Base-by-base conservation (phyloP, 2,888 invertebrate species). In the Drosophila percnosoma region DNA sequence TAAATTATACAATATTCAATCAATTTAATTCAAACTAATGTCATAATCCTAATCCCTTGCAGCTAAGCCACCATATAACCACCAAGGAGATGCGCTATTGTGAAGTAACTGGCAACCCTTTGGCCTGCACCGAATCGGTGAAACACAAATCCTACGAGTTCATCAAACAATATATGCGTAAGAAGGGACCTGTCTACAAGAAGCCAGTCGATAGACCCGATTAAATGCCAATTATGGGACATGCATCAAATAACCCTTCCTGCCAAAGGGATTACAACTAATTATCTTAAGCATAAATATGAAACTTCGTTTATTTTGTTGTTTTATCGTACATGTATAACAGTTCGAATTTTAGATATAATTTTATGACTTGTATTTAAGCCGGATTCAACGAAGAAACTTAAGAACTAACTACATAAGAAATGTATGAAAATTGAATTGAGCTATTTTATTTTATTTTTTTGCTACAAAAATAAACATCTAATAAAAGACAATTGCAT, bases 61-160 rank as follows among this genome's bases (percentile, higher is more conserved):
- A 85, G 85, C 54, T 85, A 21, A 87, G 87, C 52, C 82, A 78
- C 10, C 89, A 85, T 36, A 87, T 85, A 8, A 89, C 87, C 40
- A 78, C 82, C 36, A 85, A 85, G 67, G 85, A 85, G 63, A 74
- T 73, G 73, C 85, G 87, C n/a, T 85, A 89, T 54, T 85, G 85
- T 34, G 89, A 84, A 7, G 7, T 40, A 10, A 82, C 72, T 13
- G 87, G 85, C 3, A 75, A 84, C 45, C 73, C 78, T 0, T 59
- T 85, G 68, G 68, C 74, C 58, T 85, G 84, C 60, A 85, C 77
- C 4, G 87, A 90, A 15, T 87, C 91, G 68, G 99, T 99, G 10
- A 97, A 98, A 86, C 96, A 97, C 83, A 99, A 99, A 93, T 98
- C 99, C 27, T 97, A 97, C 92, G 99, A 98, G 93, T 99, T 98